phyloP scores from a whole-genome alignment of 2,797 vertebrate species.

The Serranus cabrilla region DNA sequence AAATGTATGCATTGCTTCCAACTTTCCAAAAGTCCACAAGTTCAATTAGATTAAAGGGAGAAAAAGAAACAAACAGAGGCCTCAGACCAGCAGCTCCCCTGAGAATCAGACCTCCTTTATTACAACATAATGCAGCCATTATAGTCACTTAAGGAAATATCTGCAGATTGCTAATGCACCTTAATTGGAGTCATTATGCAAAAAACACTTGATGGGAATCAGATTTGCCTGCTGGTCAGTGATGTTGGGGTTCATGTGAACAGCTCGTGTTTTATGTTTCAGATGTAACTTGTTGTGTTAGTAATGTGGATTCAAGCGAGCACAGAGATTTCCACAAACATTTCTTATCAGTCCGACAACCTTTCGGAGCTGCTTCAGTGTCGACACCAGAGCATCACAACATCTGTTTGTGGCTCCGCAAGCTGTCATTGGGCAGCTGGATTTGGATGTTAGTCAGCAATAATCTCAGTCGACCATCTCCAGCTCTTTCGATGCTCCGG shows the following conservation, averaged over 20 bases:
- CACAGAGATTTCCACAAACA: slow-evolving; percentile 1
- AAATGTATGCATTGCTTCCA: neutral
- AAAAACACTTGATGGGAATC: slow-evolving; percentile 46
- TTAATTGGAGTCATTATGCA: slow-evolving; percentile 66
- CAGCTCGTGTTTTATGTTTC: neutral
- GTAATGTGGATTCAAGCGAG: neutral
- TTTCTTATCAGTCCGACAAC: slow-evolving; percentile 30
- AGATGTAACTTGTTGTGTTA: neutral
- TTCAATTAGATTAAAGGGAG: neutral
- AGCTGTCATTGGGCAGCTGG: slow-evolving; percentile 48
- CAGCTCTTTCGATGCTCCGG: slow-evolving; percentile 27
- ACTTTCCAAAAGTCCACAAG: neutral
- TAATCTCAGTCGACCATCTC: slow-evolving; percentile 41
- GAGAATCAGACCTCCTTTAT: slow-evolving; percentile 49
- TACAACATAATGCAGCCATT: slow-evolving; percentile 57
- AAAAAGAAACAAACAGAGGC: slow-evolving; percentile 4
- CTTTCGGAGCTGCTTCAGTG: slow-evolving; percentile 23
- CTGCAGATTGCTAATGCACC: slow-evolving; percentile 54
- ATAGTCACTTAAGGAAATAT: slow-evolving; percentile 60
- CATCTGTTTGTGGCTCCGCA: slow-evolving; percentile 60
- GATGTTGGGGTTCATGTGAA: slow-evolving; percentile 13
- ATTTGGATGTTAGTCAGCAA: slow-evolving; percentile 60
- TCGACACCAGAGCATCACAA: slow-evolving; percentile 29
- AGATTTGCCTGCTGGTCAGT: slow-evolving; percentile 24
- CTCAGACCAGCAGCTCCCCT: slow-evolving; percentile 30